Evolutionary conservation across 2,113 vertebrate species (phyloP), one percentile per base, ranked within the genome.

Genomic region (Crocuta crocuta): DNA sequence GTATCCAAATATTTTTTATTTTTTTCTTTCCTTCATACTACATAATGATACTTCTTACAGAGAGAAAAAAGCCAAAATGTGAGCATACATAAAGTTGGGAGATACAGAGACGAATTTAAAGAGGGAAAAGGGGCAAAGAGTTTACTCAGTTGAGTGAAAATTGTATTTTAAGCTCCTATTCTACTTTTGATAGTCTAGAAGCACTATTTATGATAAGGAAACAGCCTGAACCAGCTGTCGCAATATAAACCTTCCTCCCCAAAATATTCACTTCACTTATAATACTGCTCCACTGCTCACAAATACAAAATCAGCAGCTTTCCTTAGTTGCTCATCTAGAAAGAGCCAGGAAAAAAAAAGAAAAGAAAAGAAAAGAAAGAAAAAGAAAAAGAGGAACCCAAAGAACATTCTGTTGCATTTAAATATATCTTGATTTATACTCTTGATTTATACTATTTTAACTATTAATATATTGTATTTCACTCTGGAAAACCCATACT

Each of bases 141-240:
- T 89, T 83, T 94, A 78, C 79, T 96, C 66, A 21, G 79, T 50
- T 85, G 74, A 93, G 26, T 93, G 71, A 94, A 85, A 97, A 97
- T 61, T 95, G 31, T 95, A 97, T 97, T 95, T 98, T 95, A 85
- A 96, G 96, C 33, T 95, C 33, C 83, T 43, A 10, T 89, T 82
- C 35, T 95, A 85, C 80, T 91, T 78, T 90, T 73, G 74, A 83
- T 89, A 88, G 26, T 86, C 78, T 89, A 82, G 81, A 84, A 97
- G 70, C 76, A 88, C 89, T 96, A 92, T 96, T 98, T 98, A 83
- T 96, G 95, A 98, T 96, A 96, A 95, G 91, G 91, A 31, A 97
- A 96, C 66, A 96, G 80, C 76, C 53, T 98, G 86, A 98, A 94
- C 82, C 95, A 98, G 96, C 79, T 96, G 74, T 76, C 12, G 45